phyloP scores from a whole-genome alignment of 2,113 vertebrate species.

The Caranx ignobilis region DNA sequence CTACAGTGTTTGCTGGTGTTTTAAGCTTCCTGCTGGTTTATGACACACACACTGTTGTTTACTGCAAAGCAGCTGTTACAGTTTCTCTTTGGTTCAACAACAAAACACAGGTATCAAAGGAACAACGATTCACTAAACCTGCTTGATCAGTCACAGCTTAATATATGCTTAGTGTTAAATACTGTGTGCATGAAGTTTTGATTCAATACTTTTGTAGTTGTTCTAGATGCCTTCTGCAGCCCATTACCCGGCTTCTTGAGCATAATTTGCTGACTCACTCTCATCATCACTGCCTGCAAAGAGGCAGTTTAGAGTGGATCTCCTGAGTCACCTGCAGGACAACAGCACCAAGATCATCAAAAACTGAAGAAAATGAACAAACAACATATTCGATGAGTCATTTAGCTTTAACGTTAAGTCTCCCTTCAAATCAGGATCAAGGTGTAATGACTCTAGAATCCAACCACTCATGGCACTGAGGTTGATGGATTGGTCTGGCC shows the following conservation, averaged over 20 bases:
- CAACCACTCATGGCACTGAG: not conserved
- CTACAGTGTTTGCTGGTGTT: not conserved
- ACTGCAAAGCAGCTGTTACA: not conserved
- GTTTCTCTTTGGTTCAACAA: not conserved
- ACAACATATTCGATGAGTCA: not conserved
- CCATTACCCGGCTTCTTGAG: not conserved
- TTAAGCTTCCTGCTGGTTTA: constrained; percentile 3
- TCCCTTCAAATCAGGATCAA: constrained; percentile 22
- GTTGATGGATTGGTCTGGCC: too few species aligned
- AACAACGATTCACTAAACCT: not conserved
- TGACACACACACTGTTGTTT: not conserved
- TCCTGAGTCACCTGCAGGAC: not conserved
- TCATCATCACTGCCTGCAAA: constrained; percentile 14
- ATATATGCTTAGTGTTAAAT: not conserved
- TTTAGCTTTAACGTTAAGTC: not conserved
- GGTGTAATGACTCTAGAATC: not conserved
- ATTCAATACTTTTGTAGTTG: not conserved
- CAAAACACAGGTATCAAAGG: not conserved
- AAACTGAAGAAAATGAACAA: not conserved
- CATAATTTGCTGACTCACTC: constrained; percentile 34
- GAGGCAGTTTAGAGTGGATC: not conserved
- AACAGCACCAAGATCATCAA: not conserved
- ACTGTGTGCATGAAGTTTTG: not conserved
- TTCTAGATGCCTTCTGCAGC: not conserved
- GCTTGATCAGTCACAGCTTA: not conserved